Percentiles rank a stretch among this genome's conserved stretches.
Evolutionary conservation across 1,140 invertebrate species (phyloP).

Genomic region (Hycleus cichorii): DNA sequence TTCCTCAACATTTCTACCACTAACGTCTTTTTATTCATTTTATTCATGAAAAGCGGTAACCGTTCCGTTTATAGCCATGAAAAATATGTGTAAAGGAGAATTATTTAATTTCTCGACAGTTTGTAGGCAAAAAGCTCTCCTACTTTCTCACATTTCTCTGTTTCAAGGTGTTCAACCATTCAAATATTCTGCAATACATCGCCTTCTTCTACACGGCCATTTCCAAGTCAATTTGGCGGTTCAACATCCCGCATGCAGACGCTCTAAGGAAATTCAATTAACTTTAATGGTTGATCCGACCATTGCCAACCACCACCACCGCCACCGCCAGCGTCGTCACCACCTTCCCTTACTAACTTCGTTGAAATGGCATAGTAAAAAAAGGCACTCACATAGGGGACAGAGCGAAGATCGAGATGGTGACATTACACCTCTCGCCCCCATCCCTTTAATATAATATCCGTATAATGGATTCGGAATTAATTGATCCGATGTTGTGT

Average conservation of each 20-base stretch:
- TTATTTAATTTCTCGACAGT: slow-evolving; percentile 10
- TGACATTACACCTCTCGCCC: too few relatives aligned
- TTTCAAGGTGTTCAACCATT: slow-evolving; percentile 16
- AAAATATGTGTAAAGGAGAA: slow-evolving; percentile 7
- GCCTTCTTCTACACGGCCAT: slow-evolving; percentile 33
- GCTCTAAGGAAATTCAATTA: slow-evolving; percentile 42
- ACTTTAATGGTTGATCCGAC: slow-evolving; percentile 42
- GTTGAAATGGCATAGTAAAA: too few relatives aligned
- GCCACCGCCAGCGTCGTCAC: too few relatives aligned
- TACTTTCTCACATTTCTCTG: too few relatives aligned
- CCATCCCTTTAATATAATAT: too few relatives aligned
- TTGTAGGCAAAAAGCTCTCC: too few relatives aligned
- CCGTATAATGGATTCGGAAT: too few relatives aligned
- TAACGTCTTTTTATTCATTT: slow-evolving; percentile 3
- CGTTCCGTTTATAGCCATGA: slow-evolving; percentile 7
- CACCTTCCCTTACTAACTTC: too few relatives aligned
- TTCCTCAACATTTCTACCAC: too few relatives aligned
- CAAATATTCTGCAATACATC: slow-evolving; percentile 32
- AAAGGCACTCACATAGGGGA: too few relatives aligned
- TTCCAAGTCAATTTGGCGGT: slow-evolving; percentile 42
- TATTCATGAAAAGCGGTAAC: slow-evolving; percentile 11
- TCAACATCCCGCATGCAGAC: slow-evolving; percentile 36
- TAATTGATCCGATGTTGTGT: too few relatives aligned
- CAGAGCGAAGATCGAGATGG: too few relatives aligned
- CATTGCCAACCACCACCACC: slow-evolving; percentile 24